Evolutionary conservation across 2,888 invertebrate genomes (phyloP), one percentile per base, ranked within the genome.

Genomic region (Pseudanteris insignis): DNA sequence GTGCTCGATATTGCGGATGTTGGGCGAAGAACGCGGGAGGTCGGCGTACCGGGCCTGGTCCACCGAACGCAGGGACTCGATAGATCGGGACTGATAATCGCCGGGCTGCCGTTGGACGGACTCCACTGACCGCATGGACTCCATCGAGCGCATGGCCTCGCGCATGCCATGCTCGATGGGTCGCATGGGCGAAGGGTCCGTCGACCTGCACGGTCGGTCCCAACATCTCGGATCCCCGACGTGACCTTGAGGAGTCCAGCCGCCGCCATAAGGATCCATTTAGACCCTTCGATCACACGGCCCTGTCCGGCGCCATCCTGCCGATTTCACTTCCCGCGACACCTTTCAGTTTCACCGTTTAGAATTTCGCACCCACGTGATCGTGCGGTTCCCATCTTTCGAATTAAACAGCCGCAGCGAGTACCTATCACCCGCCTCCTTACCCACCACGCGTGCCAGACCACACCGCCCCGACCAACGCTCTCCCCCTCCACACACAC

Each of bases 201-300:
- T 76, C 46, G 79, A 76, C 57, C 79, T 71, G 68, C 78, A 76
- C 48, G 76, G 69, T 54, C 78, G 70, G 62, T 78, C 75, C 79
- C 79, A 78, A 63, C 76, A 78, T 67, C 78, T 69, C 33, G 75
- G 70, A 24, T 63, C 66, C 32, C 59, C 65, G 14, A 67, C 67
- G 64, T 74, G 74, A 69, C 73, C 74, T 69, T 73, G 73, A 50
- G 71, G 58, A 72, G 75, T 70, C 79, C 82, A 82, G 72, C 79
- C 79, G 68, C 79, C 77, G 18, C 18, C 18, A 74, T 82, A 82
- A 65, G 82, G 82, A 81, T 83, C 83, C 83, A 83, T 83, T 47
- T 12, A 43, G 37, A 28, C 40, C 33, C 14, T 7, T n/a, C 29
- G 26, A 57, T 64, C 70, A 64, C 71, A 66, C 70, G 71, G 78